Base-by-base conservation (phyloP, 2,797 vertebrate genomes). In the Neostethus bicornis region DNA sequence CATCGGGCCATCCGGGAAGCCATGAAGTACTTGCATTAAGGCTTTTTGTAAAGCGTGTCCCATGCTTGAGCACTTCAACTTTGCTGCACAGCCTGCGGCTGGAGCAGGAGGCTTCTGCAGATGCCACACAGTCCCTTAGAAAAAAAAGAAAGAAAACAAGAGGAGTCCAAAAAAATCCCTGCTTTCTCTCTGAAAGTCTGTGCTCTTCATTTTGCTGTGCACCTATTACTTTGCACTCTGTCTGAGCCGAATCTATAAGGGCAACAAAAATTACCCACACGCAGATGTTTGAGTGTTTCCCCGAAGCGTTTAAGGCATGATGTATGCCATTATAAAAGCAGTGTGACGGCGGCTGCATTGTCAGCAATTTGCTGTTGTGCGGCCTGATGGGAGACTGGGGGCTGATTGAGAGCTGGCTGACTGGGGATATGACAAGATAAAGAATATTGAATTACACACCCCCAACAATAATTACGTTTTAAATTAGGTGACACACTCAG, bases 251-350 rank as follows among this genome's bases (percentile, higher is more conserved):
- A 85, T 84, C 75, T 86, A 86, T 80, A 31, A 79, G 77, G 67
- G 75, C 85, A 74, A 89, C 85, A 83, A 69, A 88, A 86, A 82
- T 77, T 57, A 87, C 75, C 78, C 70, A 0, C 77, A 83, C 70
- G 23, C 75, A 83, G 75, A 85, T 82, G 82, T 87, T 82, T 82
- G 79, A 87, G 81, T 77, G 80, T 88, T 85, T 87, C 86, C 84
- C 70, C 25, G 47, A 77, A 85, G 86, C 73, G 37, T 89, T 89
- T 87, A 88, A 84, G 77, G 73, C 79, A 77, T 90, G 87, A 90
- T 89, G 87, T 83, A 89, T 89, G 84, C 79, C 19, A 83, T 89
- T 88, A 81, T 87, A 85, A 88, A 89, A 82, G 77, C 79, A 55
- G 70, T 67, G 77, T 77, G 85, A 85, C 71, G 71, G 81, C 59